Conservation (phyloP, 2,888 invertebrate species). For the Deilephila porcellus region DNA sequence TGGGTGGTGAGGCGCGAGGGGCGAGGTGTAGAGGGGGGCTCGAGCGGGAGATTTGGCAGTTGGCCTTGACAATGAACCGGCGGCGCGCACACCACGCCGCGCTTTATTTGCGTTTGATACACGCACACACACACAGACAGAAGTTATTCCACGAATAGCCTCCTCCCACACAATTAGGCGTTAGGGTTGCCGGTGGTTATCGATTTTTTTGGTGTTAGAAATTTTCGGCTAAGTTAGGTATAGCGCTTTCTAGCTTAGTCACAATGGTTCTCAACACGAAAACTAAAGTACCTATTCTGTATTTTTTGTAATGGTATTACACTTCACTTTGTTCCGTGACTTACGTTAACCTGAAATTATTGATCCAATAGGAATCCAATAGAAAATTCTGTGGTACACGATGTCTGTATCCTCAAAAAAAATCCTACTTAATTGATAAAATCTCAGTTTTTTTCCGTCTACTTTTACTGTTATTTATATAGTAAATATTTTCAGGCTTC, state of each 20-base stretch:
- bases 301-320: no score
- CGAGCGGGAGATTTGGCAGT: slow-evolving; percentile 81
- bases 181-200: slow-evolving; percentile 62
- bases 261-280: no score
- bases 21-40: slow-evolving; percentile 68
- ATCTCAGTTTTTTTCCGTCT: no score
- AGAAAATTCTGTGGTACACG: no score
- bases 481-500: background rate
- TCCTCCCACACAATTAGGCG: slow-evolving; percentile 74
- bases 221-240: background rate
- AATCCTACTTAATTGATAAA: no score
- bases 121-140: slow-evolving; percentile 63
- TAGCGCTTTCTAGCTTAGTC: background rate
- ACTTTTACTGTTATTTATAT: background rate
- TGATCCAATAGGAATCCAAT: no score
- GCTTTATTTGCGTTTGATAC: slow-evolving; percentile 61
- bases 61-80: slow-evolving; percentile 84
- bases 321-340: no score
- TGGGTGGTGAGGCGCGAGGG: slow-evolving; percentile 50
- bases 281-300: background rate
- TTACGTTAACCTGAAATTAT: no score
- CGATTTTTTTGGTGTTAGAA: slow-evolving; percentile 32
- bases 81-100: slow-evolving; percentile 72
- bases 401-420: no score
- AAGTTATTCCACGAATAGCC: slow-evolving; percentile 78